Evolutionary conservation across 1,140 invertebrate species (phyloP), one percentile per base, ranked within the genome.

Genomic region (Drosophila pandora): DNA sequence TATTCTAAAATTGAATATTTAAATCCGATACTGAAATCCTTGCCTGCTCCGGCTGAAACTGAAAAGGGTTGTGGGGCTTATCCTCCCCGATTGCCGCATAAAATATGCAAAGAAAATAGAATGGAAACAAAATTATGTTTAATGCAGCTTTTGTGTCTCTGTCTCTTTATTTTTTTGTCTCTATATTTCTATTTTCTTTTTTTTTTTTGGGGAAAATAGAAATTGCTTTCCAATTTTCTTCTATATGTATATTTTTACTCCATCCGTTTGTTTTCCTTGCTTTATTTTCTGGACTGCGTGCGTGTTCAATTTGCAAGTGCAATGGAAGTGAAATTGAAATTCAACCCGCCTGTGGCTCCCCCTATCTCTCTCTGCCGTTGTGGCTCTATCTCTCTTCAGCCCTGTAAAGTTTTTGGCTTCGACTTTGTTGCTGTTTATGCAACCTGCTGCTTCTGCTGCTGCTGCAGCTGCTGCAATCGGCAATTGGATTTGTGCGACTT

Each of bases 1-100:
- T 9, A 10, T 58, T 54, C 72, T 71, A 57, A 62, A 85, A 85
- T 85, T 87, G 82, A 87, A 85, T 82, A 85, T 85, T 85, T 88
- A 85, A 85, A 82, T 88, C 83, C 78, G 30, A 49, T 47, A 57
- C 64, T 58, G 59, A 71, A 75, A 62, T 79, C 73, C 73, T 52
- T 62, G 65, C 68, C 50, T 70, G 60, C 56, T 41, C 25, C 7
- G 25, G 10, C 10, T 50, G 55, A 81, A 69, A 80, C 74, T 77
- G 78, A 85, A 88, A 78, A 88, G 79, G 78, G 75, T 81, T 77
- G 17, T 30, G 23, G 13, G 12, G 17, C 39, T 28, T 25, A 43
- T 43, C 58, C 48, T 10, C 41, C 45, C 21, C 10, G 10, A 21
- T 43, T 43, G 47, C 25, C 43, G 22, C 73, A 75, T 75, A 54